A percentile compares a stretch with the other conserved stretches of the same genome.
Evolutionary conservation across 2,888 invertebrate species (phyloP).

Genomic region (Emmelina monodactyla): DNA sequence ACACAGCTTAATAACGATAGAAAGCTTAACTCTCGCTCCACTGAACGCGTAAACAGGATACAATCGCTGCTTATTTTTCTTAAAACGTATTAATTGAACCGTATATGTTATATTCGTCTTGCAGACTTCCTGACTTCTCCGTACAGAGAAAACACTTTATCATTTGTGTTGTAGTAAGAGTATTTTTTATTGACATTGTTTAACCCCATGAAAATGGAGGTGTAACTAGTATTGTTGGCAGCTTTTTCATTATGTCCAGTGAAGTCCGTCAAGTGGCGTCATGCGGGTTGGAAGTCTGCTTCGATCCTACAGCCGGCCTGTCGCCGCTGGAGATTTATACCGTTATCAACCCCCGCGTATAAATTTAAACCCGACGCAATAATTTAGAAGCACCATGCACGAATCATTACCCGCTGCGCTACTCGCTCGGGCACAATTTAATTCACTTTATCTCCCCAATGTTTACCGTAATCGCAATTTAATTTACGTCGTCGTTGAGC

Average conservation of each 20-base stretch:
- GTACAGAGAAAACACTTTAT: too few species aligned
- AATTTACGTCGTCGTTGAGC: slow-evolving; percentile 27
- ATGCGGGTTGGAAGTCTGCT: slow-evolving; percentile 47
- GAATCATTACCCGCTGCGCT: slow-evolving; percentile 62
- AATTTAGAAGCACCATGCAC: slow-evolving; percentile 63
- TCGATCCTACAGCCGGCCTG: slow-evolving; percentile 45
- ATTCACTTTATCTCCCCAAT: slow-evolving; percentile 54
- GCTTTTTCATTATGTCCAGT: neutral
- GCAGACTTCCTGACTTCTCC: too few species aligned
- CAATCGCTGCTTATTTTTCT: neutral
- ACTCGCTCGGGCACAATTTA: slow-evolving; percentile 38
- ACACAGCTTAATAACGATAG: too few species aligned
- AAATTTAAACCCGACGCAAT: slow-evolving; percentile 58
- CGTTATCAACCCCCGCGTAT: slow-evolving; percentile 56
- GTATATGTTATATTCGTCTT: too few species aligned
- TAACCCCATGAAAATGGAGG: too few species aligned
- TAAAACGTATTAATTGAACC: neutral
- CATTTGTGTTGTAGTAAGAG: too few species aligned
- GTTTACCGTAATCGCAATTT: slow-evolving; percentile 45
- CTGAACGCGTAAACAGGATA: neutral
- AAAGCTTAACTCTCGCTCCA: neutral
- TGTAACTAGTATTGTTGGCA: too few species aligned
- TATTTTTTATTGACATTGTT: too few species aligned
- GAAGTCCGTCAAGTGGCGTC: slow-evolving; percentile 41
- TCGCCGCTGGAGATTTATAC: slow-evolving; percentile 56